Evolutionary conservation across 1,140 invertebrate species (phyloP), one percentile per base, ranked within the genome.

Genomic region (Papilio polyxenes): DNA sequence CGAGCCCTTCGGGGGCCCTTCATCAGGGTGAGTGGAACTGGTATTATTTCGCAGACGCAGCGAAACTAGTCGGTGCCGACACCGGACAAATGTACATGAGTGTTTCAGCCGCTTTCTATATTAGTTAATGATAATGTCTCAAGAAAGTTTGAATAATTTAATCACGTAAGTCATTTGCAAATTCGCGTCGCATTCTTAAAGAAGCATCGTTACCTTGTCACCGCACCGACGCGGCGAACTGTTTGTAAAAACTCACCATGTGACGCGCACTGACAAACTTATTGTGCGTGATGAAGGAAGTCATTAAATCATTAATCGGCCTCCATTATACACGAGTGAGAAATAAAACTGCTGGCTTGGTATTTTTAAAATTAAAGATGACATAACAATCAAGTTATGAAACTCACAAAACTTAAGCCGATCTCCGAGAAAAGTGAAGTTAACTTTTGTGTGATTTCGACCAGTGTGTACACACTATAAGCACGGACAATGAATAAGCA

Each of bases 281-380:
- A 72, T 40, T 72, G 11, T 72, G 65, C 65, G 65, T 72, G 65
- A 31, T 37, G 65, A 37, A 72, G 65, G 65, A 72, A 72, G 31
- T 72, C 65, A 23, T 72, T 72, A 72, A 72, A 72, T 72, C 31
- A 72, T 72, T 72, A 72, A 72, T 72, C 65, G 65, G 13, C 65
- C 65, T 72, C 62, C 62, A 65, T 65, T 65, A 65, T 65, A 65
- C 23, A 31, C 65, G 31, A 72, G 31, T 37, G 23, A 23, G 31
- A 72, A 37, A 65, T 65, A 2, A 31, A 65, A 72, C 65, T 72
- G 37, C 31, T 72, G 31, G 37, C 5, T 72, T 40, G 11, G 2
- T 37, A 37, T 72, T 31, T 65, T 23, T 17, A 0, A 65, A 65
- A 3, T 65, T 11, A 62, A 62, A n/a, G n/a, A 65, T 31, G 20